Evolutionary conservation across 2,113 vertebrate genomes (phyloP).

Genomic region (Psittacus erithacus): DNA sequence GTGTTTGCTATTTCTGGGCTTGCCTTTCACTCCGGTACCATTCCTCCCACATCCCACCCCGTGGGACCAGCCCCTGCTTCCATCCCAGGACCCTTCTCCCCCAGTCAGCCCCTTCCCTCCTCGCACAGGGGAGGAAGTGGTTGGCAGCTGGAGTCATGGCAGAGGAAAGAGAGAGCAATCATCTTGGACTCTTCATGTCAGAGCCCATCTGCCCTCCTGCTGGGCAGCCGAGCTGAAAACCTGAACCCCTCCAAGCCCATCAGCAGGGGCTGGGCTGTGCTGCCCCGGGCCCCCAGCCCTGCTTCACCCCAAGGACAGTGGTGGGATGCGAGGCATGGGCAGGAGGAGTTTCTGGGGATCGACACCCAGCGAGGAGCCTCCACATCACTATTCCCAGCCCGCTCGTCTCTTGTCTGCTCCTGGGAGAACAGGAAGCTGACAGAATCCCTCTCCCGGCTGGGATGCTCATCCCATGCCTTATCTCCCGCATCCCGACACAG

Average conservation of each 20-base stretch:
- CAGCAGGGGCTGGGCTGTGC: neutral
- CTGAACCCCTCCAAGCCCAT: neutral
- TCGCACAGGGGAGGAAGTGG: neutral
- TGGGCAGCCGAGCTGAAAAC: neutral
- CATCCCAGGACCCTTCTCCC: neutral
- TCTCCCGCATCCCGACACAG: rapidly evolving
- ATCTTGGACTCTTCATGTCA: rapidly evolving
- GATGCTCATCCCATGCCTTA: neutral
- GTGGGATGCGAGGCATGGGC: rapidly evolving
- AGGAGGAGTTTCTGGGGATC: neutral
- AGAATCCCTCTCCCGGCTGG: rapidly evolving
- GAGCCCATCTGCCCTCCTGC: neutral
- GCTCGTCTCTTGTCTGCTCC: neutral
- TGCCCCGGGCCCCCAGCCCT: neutral
- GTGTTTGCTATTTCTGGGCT: neutral
- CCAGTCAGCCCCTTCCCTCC: neutral
- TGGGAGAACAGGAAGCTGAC: neutral
- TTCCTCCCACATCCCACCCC: neutral
- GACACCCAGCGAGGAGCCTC: rapidly evolving
- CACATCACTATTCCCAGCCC: rapidly evolving
- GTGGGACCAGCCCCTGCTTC: neutral
- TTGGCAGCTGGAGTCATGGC: neutral
- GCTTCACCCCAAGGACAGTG: rapidly evolving
- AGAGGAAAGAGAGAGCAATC: neutral
- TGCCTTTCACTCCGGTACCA: neutral